Percentiles rank a stretch among this genome's conserved stretches.
These are phyloP conservation scores for Xerus rutilus DNA, from an alignment of 2,797 vertebrate genomes.

Conservation along the genomic window DNA sequence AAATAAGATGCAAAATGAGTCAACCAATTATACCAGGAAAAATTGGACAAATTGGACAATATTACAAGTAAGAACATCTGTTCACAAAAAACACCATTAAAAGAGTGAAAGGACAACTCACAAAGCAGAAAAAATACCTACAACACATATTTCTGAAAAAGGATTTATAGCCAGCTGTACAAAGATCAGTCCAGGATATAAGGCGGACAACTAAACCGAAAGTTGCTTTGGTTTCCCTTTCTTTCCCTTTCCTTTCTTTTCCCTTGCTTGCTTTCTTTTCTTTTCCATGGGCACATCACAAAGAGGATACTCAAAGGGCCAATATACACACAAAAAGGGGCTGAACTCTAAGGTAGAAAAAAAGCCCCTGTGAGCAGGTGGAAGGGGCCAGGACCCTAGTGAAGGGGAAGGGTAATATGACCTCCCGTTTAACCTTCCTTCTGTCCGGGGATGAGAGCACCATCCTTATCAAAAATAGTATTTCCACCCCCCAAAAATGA, in stretches of 20 bases:
- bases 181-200: background rate
- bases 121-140: background rate
- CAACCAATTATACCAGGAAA: background rate
- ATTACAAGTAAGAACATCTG: background rate
- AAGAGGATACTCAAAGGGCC: background rate
- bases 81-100: constrained; percentile 8
- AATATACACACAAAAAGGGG: background rate
- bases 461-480: background rate
- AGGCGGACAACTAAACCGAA: background rate
- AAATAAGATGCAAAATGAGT: background rate
- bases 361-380: background rate
- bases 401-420: fast-evolving
- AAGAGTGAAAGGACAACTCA: background rate
- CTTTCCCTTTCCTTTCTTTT: background rate
- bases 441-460: background rate
- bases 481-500: background rate
- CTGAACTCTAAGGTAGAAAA: background rate
- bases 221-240: background rate
- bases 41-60: background rate
- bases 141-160: background rate
- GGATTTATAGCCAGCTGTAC: background rate
- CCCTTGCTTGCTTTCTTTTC: background rate
- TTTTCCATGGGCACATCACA: background rate
- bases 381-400: too few species aligned
- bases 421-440: background rate